These are phyloP conservation scores for Uromys caudimaculatus DNA, from an alignment of 2,797 vertebrate genomes.

Conservation along the genomic window DNA sequence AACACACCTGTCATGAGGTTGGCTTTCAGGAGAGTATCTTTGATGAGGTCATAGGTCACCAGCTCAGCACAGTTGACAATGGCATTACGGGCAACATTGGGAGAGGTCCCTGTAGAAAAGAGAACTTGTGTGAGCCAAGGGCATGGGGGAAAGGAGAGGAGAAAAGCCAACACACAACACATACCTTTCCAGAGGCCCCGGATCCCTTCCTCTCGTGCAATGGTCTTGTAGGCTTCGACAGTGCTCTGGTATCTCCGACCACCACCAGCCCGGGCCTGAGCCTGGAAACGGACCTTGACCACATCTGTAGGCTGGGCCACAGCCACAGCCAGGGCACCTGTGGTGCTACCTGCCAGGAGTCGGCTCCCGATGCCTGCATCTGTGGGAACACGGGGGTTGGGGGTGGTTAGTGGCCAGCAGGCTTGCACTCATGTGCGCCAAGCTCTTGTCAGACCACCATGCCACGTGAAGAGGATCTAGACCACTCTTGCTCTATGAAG, in stretches of 20 bases:
- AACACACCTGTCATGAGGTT: constrained; percentile 90
- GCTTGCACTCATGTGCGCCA: neutral
- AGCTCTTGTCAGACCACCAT: neutral
- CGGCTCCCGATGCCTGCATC: constrained; percentile 89
- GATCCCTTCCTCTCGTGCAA: constrained; percentile 89
- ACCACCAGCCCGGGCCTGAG: constrained; percentile 85
- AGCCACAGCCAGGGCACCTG: constrained; percentile 90
- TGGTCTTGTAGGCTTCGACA: constrained; percentile 89
- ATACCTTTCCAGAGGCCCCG: constrained; percentile 90
- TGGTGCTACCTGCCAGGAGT: constrained; percentile 90
- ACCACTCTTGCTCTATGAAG: neutral
- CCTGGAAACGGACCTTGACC: constrained; percentile 92
- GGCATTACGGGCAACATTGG: constrained; percentile 92
- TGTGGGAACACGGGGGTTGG: constrained; percentile 64
- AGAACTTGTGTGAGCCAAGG: neutral
- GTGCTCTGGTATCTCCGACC: constrained; percentile 88
- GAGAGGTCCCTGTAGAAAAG: constrained; percentile 88
- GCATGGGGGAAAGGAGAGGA: too few relatives aligned
- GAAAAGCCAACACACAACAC: neutral
- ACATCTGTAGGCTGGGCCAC: constrained; percentile 91
- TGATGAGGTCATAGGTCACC: constrained; percentile 94
- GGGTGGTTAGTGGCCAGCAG: neutral
- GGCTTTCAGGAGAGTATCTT: constrained; percentile 90
- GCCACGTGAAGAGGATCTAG: neutral
- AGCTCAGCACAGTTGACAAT: constrained; percentile 94